These are phyloP conservation scores for Melanotus villosus DNA, from an alignment of 2,888 invertebrate genomes.

Conservation along the genomic window DNA sequence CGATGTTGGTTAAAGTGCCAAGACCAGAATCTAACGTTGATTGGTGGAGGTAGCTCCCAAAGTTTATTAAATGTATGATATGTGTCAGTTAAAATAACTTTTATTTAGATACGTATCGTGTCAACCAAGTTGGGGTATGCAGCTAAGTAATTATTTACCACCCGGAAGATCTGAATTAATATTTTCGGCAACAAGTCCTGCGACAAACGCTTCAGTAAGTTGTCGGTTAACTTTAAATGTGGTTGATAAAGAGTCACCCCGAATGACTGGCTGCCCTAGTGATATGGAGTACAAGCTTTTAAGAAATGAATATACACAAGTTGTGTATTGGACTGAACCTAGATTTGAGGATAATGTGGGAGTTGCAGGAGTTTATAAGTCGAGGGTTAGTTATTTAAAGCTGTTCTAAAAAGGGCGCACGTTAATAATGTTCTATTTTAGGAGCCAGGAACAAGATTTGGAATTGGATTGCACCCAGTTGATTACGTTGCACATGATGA, in stretches of 20 bases:
- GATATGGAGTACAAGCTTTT: slow-evolving; percentile 74
- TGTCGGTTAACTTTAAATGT: slow-evolving; percentile 76
- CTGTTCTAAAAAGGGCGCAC: too few relatives aligned
- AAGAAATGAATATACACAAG: slow-evolving; percentile 71
- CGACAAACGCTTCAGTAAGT: slow-evolving; percentile 70
- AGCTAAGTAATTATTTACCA: slow-evolving; percentile 73
- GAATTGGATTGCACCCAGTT: slow-evolving; percentile 74
- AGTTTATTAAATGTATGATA: too few relatives aligned
- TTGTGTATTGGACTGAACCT: slow-evolving; percentile 78
- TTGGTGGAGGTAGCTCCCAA: slow-evolving; percentile 72
- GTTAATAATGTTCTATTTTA: slow-evolving; percentile 56
- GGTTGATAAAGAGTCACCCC: slow-evolving; percentile 72
- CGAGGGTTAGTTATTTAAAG: slow-evolving; percentile 72
- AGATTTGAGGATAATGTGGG: slow-evolving; percentile 73
- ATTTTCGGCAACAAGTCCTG: slow-evolving; percentile 74
- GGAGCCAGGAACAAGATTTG: slow-evolving; percentile 75
- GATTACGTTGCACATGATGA: slow-evolving; percentile 77
- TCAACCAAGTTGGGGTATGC: slow-evolving; percentile 75
- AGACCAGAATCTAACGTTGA: slow-evolving; percentile 77
- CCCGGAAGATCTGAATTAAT: slow-evolving; percentile 73
- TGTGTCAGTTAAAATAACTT: too few relatives aligned
- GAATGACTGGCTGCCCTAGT: slow-evolving; percentile 73
- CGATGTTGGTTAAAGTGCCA: slow-evolving; percentile 70
- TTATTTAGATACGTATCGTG: slow-evolving; percentile 72
- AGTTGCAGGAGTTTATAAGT: slow-evolving; percentile 73